Base-by-base conservation (phyloP, 1,140 invertebrate genomes). In the Aporrectodea caliginosa region DNA sequence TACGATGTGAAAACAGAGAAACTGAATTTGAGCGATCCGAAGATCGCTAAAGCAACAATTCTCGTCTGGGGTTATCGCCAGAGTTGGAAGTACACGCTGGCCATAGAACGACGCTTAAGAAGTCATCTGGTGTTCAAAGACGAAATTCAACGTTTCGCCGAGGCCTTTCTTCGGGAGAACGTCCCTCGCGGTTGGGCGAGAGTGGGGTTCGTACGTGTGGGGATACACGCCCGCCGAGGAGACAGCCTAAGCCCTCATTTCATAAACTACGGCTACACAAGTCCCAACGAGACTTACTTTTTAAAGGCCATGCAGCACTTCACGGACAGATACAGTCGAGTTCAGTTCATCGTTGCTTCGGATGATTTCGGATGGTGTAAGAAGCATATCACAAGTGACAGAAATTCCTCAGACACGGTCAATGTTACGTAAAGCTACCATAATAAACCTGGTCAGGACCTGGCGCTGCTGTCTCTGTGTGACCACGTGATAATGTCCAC, bases 401-500 rank as follows among this genome's bases (percentile, higher is more conserved):
- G 31, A n/a, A 31, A 43, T 35, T 22, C 6, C 6, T 68, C 43
- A 22, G 35, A 6, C 43, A 12, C 43, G 6, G 43, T 43, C 29
- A 58, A 76, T 31, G 35, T 76, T 27, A 0, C 29, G 16, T n/a
- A 58, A 2, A 29, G 27, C 22, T 35, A 12, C 12, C 29, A 22
- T 35, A 12, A 76, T 16, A 43, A 27, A n/a, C 2, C 0, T 14
- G 75, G 29, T 27, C 33, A 72, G 27, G 85, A 86, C 74, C 71
- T 86, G 80, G 84, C 84, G 27, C 77, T 82, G 0, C 75, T 86
- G 32, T 70, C 82, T 0, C 70, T 79, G 35, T 86, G 85, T 75
- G 82, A 86, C 75, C 84, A 86, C 69, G 83, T 82, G 2, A 82
- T 86, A 22, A 85, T 86, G 69, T 83, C 83, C 0, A 85, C 84